Percentiles rank a stretch among this genome's conserved stretches.
Conservation (phyloP, 2,888 invertebrate species). For the Rhogogaster chlorosoma region DNA sequence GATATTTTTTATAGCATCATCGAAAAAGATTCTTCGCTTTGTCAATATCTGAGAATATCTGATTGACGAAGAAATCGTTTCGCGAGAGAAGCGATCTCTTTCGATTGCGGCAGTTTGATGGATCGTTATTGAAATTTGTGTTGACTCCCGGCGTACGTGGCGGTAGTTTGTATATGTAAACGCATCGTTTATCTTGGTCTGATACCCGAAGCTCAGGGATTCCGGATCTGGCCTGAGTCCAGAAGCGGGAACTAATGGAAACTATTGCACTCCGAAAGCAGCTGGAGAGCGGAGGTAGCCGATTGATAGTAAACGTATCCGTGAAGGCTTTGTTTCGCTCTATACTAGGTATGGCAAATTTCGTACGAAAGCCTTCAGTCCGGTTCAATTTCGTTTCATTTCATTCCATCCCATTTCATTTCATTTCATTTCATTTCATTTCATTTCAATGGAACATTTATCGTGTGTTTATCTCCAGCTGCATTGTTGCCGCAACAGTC, state of each 20-base stretch:
- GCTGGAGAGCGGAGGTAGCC: slow-evolving; percentile 8
- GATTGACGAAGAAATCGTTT: not conserved
- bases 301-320: slow-evolving; percentile 44
- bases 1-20: not conserved
- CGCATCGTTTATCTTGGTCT: slow-evolving; percentile 33
- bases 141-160: not conserved
- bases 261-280: slow-evolving; percentile 56
- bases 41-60: not conserved
- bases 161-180: not conserved
- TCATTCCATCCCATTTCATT: not conserved
- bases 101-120: not conserved
- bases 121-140: slow-evolving; percentile 30
- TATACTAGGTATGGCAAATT: slow-evolving; percentile 15
- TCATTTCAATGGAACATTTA: slow-evolving; percentile 47
- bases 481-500: slow-evolving; percentile 9
- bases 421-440: slow-evolving; percentile 5
- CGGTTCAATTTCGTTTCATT: slow-evolving; percentile 26
- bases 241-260: slow-evolving; percentile 61
- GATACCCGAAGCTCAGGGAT: slow-evolving; percentile 32
- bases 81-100: not conserved
- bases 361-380: not conserved
- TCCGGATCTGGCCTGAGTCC: slow-evolving; percentile 59
- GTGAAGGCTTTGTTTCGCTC: slow-evolving; percentile 42
- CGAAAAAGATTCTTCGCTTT: not conserved
- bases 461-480: slow-evolving; percentile 39